Evolutionary conservation across 35 echinoderm and acorn worm genomes (phyloP).

Genomic region (Lytechinus pictus): DNA sequence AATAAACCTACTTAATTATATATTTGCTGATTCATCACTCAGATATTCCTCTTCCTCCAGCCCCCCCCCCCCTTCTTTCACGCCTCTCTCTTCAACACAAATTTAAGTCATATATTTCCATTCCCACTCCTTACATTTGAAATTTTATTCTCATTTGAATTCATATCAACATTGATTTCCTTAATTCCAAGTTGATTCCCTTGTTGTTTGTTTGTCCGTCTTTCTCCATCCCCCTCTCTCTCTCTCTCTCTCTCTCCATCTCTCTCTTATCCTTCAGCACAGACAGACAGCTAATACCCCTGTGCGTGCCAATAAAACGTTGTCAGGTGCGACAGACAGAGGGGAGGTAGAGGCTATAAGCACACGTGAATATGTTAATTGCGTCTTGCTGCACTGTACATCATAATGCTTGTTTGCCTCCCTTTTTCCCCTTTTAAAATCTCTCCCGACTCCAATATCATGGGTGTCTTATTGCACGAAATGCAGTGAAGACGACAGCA

Average conservation of each 20-base stretch:
- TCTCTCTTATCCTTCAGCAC: not conserved
- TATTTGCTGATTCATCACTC: not conserved
- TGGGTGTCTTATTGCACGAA: not conserved
- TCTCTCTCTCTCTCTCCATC: not conserved
- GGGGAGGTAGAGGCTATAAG: not conserved
- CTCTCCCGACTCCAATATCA: not conserved
- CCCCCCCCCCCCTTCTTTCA: not conserved
- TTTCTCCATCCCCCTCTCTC: not conserved
- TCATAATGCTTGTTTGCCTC: not conserved
- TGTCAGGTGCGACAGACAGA: not conserved
- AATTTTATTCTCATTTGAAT: not conserved
- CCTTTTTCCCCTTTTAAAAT: not conserved
- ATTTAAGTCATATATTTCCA: too few species aligned
- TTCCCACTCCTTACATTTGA: too few species aligned
- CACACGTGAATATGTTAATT: not conserved
- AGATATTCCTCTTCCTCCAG: not conserved
- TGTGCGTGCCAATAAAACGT: slow-evolving; percentile 1
- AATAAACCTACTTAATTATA: not conserved
- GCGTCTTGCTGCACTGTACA: not conserved
- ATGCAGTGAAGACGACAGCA: not conserved
- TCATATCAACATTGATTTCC: not conserved
- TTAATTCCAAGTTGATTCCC: not conserved
- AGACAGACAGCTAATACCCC: slow-evolving; percentile 16
- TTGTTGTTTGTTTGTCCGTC: not conserved
- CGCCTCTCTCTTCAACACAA: not conserved